Base-by-base conservation (phyloP, 2,888 invertebrate genomes). In the Clivina fossor region DNA sequence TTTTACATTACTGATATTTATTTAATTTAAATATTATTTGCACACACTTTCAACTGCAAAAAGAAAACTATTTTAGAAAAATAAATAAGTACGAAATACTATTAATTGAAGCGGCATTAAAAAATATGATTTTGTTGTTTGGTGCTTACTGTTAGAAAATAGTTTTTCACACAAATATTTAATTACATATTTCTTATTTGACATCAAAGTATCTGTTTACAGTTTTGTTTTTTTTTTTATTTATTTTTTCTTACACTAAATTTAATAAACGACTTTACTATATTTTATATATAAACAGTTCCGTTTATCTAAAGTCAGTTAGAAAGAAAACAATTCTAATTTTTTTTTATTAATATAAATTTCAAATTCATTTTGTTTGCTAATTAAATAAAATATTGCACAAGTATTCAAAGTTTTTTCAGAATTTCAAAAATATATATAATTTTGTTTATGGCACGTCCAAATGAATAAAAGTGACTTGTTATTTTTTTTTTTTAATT, bases 211-310 rank as follows among this genome's bases (percentile, higher is more conserved):
- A 35, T 48, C 37, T n/a, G n/a, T 24, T 48, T 48, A 48, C 48
- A 48, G 26, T 48, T 32, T 47, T 33, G 11, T 47, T 48, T 32
- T 13, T 20, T 48, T 24, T 37, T 48, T 35, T 35, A 48, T 32
- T 48, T 38, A 38, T 28, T 49, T 38, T 49, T 28, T 49, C 38
- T 49, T 49, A 49, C 16, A n/a, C n/a, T n/a, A n/a, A n/a, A n/a
- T n/a, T n/a, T 43, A 51, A 51, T 32, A 51, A 51, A 51, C 51
- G 41, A 51, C 33, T 51, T 51, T 51, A 33, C 41, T 51, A 51
- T 51, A 40, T 33, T 50, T 51, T 32, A 38, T 51, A 32, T 43
- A 30, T 48, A 13, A 49, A 16, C n/a, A n/a, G n/a, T n/a, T n/a
- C n/a, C n/a, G 38, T 49, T 49, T 49, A 49, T 38, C 20, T 15